Evolutionary conservation across 2,888 invertebrate genomes (phyloP), one percentile per base, ranked within the genome.

Genomic region (Eupithecia subumbrata): DNA sequence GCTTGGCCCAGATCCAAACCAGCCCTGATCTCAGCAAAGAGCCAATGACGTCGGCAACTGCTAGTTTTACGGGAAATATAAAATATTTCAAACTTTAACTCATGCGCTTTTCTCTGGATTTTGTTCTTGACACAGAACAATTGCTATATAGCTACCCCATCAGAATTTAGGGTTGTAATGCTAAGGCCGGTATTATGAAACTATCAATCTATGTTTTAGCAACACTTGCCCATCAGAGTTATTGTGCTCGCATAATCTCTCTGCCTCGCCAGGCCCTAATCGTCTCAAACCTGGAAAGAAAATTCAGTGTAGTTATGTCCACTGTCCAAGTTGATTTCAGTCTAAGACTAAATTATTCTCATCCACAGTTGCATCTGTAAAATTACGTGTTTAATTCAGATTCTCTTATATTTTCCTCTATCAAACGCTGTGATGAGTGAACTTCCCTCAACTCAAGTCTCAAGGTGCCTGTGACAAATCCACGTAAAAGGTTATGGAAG

Each of bases 1-100:
- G 22, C 67, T 60, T 64, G 64, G 64, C 64, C 18, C 64, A 8
- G 64, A 34, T 30, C 64, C 64, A 64, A 64, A 16, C 18, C 64
- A 34, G 34, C 18, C 64, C 64, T 34, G 64, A 64, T 64, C 30
- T 64, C 60, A 34, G 30, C 64, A 18, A 34, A 34, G 16, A 16
- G 18, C 34, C 34, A 1, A 64, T 64, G 64, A 64, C 34, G 34
- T 64, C 18, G 34, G 30, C 9, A 34, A 8, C 64, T 34, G 64
- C 11, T 64, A 60, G 60, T 64, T 64, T 16, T 34, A 64, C 64
- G 30, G 0, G 3, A 18, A 34, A 25, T 60, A 60, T 60, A 60
- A 25, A 25, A 60, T 25, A 25, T 11, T 56, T n/a, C n/a, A 9
- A 52, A 52, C n/a, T 18, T 48, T 52, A 52, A 22, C 22, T 11